Evolutionary conservation across 2,797 vertebrate genomes (phyloP), one percentile per base, ranked within the genome.

Genomic region (Alca torda): DNA sequence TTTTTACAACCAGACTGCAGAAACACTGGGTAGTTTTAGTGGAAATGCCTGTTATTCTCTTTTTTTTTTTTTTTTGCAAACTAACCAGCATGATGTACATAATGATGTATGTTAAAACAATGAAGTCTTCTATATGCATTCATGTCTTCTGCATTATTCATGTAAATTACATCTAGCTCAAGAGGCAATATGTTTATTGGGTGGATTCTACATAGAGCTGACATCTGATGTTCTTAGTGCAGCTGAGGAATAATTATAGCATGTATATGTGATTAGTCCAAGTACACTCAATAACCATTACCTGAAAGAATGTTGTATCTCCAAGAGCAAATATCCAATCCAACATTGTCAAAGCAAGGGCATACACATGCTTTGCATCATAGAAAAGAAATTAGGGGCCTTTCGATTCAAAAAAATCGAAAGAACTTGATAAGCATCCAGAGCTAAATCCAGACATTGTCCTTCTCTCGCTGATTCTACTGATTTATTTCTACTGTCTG

Each of bases 341-440:
- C 9, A 53, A 56, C 0, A 0, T 16, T 24, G 18, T 35, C 70
- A 90, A 75, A 76, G 25, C 11, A 51, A 18, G 64, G 18, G 4
- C 28, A 76, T n/a, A 28, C 9, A n/a, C 1, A 8, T 41, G 23
- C n/a, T 82, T 67, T 84, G 17, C 33, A 76, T 28, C 78, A 84
- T 4, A n/a, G 57, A 84, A 93, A 91, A 64, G 4, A 63, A 87
- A 56, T 16, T 4, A 89, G 25, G 4, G 8, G 16, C 4, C 10
- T 54, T 90, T 57, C 6, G 9, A 51, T n/a, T 69, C 4, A 75
- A 53, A 37, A 76, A 68, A 63, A 68, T 6, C 30, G 4, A 24
- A 82, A 81, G 20, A 78, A 65, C 9, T 87, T 70, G 30, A 24
- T 56, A 63, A 79, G 3, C 41, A 33, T 73, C 48, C 26, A 67